Evolutionary conservation across 2,888 invertebrate species (phyloP).

Genomic region (Diarsia rubi): DNA sequence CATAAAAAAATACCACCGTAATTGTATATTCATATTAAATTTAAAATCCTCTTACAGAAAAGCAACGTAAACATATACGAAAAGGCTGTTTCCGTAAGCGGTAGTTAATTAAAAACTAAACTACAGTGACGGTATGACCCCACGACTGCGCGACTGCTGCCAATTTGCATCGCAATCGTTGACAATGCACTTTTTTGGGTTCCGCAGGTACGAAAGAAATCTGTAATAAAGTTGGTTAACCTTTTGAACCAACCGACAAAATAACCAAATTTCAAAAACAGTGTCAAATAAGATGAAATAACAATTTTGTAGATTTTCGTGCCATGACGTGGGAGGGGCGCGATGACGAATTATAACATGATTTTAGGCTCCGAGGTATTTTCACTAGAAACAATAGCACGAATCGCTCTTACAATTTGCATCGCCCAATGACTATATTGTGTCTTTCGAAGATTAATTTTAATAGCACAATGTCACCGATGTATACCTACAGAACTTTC

Average conservation of each 20-base stretch:
- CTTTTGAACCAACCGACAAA: too few species aligned
- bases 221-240: too few species aligned
- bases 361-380: too few species aligned
- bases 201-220: slow-evolving; percentile 2
- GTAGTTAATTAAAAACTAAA: slow-evolving; percentile 63
- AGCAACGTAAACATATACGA: slow-evolving; percentile 33
- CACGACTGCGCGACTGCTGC: slow-evolving; percentile 35
- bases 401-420: not conserved
- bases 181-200: slow-evolving; percentile 60
- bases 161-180: slow-evolving; percentile 62
- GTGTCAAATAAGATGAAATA: too few species aligned
- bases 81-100: slow-evolving; percentile 36
- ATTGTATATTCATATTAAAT: not conserved
- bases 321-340: too few species aligned
- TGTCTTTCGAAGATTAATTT: not conserved
- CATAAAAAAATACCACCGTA: not conserved
- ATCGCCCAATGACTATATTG: not conserved
- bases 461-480: not conserved
- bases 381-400: too few species aligned
- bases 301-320: too few species aligned
- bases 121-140: slow-evolving; percentile 38
- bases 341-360: too few species aligned
- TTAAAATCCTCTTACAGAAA: slow-evolving; percentile 11
- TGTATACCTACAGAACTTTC: slow-evolving; percentile 47
- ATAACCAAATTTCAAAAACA: too few species aligned